Base-by-base conservation (phyloP, 2,888 invertebrate species). In the Drosophila paramelanica region DNA sequence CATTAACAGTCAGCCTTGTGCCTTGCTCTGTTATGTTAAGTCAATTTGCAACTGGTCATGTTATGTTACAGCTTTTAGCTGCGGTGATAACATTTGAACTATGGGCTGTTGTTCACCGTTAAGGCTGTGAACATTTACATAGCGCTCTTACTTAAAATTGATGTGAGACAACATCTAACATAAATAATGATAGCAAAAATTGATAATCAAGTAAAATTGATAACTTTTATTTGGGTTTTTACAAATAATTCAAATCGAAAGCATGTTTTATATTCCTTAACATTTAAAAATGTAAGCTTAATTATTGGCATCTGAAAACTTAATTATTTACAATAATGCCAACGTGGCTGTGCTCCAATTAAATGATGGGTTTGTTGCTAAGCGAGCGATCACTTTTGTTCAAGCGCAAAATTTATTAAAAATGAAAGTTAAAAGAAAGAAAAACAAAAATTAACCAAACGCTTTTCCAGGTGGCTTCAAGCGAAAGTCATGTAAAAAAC, bases 1-100 rank as follows among this genome's bases (percentile, higher is more conserved):
- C 50, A 58, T 45, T 67, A 67, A 60, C 69, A 74, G 70, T 1
- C 1, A 7, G 5, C 6, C 7, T 13, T 36, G 25, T 13, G 5
- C 4, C 10, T 5, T 23, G 20, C n/a, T 42, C 51, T 64, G 68
- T 39, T 45, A 66, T 59, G 55, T 50, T 56, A 39, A 14, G 5
- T 17, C 8, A 31, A 41, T 27, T 0, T 11, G 14, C 38, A 3
- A 17, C 41, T 42, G 17, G 2, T 5, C 11, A 39, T 45, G 59
- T 13, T 23, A 27, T 11, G 13, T 2, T 42, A 38, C 38, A 36
- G 27, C 11, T 8, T 7, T 11, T n/a, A 31, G 0, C 33, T 50
- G 25, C 3, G 27, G 8, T 6, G 10, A 25, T 69, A 57, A 41
- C 39, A 57, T 43, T 14, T 10, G 13, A 47, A 5, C 23, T 52